phyloP scores from a whole-genome alignment of 2,113 vertebrate species.

The Indicator indicator region DNA sequence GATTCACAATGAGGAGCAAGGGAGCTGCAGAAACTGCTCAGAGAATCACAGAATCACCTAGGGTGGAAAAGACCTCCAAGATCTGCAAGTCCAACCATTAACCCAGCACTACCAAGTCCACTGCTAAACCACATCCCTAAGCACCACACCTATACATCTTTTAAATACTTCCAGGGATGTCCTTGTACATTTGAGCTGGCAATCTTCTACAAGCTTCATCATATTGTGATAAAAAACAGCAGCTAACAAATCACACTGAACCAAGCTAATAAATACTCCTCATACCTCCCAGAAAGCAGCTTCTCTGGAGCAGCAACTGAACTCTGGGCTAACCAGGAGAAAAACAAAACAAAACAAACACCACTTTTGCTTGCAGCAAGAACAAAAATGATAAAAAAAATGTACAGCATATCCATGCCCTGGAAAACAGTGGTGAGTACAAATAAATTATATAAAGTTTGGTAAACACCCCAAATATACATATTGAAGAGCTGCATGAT shows the following conservation, averaged over 20 bases:
- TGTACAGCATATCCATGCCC: not conserved
- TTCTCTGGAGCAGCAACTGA: not conserved
- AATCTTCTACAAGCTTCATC: not conserved
- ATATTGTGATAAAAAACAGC: not conserved
- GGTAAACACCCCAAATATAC: not conserved
- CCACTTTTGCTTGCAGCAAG: not conserved
- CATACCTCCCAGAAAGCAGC: not conserved
- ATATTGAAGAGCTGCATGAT: not conserved
- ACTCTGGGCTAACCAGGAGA: not conserved
- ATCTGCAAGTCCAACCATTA: no score
- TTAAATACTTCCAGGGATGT: not conserved
- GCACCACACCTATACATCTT: no score
- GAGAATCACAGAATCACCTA: no score
- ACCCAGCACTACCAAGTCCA: no score
- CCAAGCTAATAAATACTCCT: not conserved
- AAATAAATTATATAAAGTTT: not conserved
- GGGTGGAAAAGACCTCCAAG: no score
- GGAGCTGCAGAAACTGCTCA: not conserved
- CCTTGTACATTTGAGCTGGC: not conserved
- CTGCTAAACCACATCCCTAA: no score
- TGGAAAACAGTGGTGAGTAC: not conserved
- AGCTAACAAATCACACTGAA: not conserved
- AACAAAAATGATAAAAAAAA: not conserved
- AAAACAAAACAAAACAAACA: not conserved
- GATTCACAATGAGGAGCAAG: not conserved